These are phyloP conservation scores for Gymnothorax javanicus DNA, from an alignment of 2,797 vertebrate species.

Conservation along the genomic window DNA sequence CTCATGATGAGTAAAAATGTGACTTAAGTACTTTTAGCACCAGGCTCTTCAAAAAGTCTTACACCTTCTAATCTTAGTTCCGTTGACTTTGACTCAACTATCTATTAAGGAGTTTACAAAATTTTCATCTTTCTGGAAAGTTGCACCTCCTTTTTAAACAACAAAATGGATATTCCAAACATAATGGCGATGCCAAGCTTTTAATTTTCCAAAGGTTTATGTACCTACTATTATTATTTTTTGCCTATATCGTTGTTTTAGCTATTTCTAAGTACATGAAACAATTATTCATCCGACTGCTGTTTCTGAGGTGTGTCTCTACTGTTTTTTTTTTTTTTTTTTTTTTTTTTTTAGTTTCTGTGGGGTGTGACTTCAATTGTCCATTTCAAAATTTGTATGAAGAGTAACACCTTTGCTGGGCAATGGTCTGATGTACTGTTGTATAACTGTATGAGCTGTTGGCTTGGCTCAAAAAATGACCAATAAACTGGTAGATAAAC, in stretches of 20 bases:
- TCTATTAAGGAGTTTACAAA: conserved; percentile 15
- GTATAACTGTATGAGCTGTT: conserved; percentile 3
- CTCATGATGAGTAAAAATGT: too few species aligned
- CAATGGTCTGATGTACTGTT: neutral
- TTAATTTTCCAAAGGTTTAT: neutral
- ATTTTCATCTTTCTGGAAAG: neutral
- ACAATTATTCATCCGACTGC: neutral
- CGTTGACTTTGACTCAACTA: neutral
- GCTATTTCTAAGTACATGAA: neutral
- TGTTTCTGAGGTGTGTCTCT: neutral
- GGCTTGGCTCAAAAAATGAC: neutral
- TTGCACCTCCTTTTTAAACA: neutral
- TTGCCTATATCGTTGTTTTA: neutral
- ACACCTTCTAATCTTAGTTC: neutral
- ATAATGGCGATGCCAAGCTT: neutral
- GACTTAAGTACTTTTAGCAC: too few species aligned
- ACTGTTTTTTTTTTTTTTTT: neutral
- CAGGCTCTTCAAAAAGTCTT: too few species aligned
- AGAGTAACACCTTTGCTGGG: conserved; percentile 8
- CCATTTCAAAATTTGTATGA: neutral
- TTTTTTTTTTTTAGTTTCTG: neutral
- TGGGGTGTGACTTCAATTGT: neutral
- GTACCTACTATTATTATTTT: neutral
- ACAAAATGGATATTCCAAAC: neutral
- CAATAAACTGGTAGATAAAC: conserved; percentile 6